A percentile compares a stretch with the other conserved stretches of the same genome.
phyloP scores from a whole-genome alignment of 2,797 vertebrate genomes.

The Varecia variegata region DNA sequence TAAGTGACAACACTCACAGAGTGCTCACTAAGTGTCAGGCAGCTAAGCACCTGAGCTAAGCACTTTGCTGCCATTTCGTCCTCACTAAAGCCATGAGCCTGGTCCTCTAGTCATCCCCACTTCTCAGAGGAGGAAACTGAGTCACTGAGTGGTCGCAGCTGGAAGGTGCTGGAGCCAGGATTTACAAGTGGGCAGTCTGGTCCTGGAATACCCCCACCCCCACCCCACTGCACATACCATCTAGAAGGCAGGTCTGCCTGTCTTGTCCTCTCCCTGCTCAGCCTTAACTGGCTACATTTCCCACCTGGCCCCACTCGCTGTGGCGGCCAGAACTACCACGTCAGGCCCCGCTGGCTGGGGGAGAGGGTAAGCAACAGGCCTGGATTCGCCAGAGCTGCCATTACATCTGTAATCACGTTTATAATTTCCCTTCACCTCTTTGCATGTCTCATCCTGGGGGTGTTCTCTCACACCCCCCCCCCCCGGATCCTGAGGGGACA shows the following conservation, averaged over 20 bases:
- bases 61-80: neutral
- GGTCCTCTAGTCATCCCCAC: neutral
- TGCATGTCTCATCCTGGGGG: neutral
- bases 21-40: neutral
- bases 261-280: accelerated
- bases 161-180: neutral
- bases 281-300: neutral
- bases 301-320: neutral
- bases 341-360: neutral
- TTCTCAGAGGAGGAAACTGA: neutral
- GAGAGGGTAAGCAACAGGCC: neutral
- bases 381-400: constrained; percentile 7
- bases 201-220: neutral
- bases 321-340: neutral
- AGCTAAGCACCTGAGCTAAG: neutral
- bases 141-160: neutral
- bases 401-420: constrained; percentile 50
- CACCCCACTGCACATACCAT: neutral
- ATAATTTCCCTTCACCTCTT: constrained; percentile 54
- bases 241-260: neutral
- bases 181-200: neutral
- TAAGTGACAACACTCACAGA: neutral
- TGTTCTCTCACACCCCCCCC: neutral
- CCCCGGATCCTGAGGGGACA: accelerated
- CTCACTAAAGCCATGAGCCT: neutral